These are phyloP conservation scores for roundworm (Caenorhabditis elegans) DNA, from an alignment of 1,140 invertebrate genomes.

Conservation along the genomic window WBcel235 BX284606.5:12032001-12032500, in stretches of 20 bases:
- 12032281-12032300: conserved; percentile 18
- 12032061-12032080: too few species aligned
- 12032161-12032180: conserved; percentile 25
- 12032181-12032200: background rate
- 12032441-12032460: conserved; percentile 24
- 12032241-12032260: background rate
- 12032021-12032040: too few species aligned
- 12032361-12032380: background rate
- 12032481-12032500: background rate
- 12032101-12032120: too few species aligned
- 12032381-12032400: too few species aligned
- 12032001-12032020: too few species aligned
- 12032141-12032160: too few species aligned
- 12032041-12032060: too few species aligned
- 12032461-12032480: background rate
- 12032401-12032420: too few species aligned
- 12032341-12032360: background rate
- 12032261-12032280: background rate
- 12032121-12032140: too few species aligned
- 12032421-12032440: background rate
- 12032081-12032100: too few species aligned
- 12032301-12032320: conserved; percentile 30
- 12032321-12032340: conserved; percentile 10
- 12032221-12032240: background rate
- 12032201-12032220: background rate